Base-by-base conservation (phyloP, 2,888 invertebrate genomes). In the Drosophila macrospina region DNA sequence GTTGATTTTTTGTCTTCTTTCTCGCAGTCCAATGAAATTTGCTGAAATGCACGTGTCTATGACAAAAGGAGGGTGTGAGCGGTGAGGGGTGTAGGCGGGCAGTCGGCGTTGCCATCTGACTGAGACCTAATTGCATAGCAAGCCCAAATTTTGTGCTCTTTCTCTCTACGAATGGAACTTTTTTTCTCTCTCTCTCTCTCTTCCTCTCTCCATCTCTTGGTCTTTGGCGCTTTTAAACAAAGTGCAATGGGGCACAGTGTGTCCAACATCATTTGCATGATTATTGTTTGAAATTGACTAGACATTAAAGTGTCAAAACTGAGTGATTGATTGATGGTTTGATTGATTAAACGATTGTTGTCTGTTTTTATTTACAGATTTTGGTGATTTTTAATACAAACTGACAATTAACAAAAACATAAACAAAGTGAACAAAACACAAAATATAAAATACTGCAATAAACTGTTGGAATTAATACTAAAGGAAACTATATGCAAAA, bases 21-120 rank as follows among this genome's bases (percentile, higher is more conserved):
- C 42, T 64, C 48, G 51, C 16, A 42, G 26, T 62, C 54, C 67
- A 68, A 65, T 50, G 45, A 64, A 62, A 55, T 28, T 39, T 65
- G 44, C 66, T 57, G 36, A 79, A 81, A 72, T 85, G 88, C 89
- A 89, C 88, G 83, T 83, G 83, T 65, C 75, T 70, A 45, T 57
- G 69, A 52, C 28, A 51, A 4, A 20, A 32, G 1, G 24, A 3
- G 32, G 20, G 0, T 2, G 10, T 0, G 16, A n/a, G 32, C 28
- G 48, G 20, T 5, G 15, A 15, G 37, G 20, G 11, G 41, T 50
- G 61, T 41, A 41, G 64, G 44, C 51, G 36, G 51, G 28, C 36
- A 32, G 65, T 55, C 52, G 71, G 71, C 78, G 55, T 74, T 79
- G 69, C 63, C 69, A 60, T 63, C 62, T 79, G 80, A 75, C 48